Conservation (phyloP, 92 coral and sea anemone species). For the Porites lobata region DNA sequence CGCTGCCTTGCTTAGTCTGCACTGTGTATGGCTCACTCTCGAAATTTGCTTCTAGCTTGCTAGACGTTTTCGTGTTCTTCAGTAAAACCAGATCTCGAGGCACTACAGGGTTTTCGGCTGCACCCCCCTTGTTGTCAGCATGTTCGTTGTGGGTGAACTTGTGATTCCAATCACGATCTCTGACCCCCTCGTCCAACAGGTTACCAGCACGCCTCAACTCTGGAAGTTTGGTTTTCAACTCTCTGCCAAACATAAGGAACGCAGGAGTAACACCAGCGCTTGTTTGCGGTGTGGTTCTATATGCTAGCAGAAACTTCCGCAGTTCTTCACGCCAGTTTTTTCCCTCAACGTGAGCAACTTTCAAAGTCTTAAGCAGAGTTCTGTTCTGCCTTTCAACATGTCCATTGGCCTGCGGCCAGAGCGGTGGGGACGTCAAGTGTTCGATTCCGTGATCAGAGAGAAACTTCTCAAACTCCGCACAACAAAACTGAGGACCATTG, state of each 20-base stretch:
- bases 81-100: conserved; percentile 55
- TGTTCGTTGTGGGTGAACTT: conserved; percentile 37
- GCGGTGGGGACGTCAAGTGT: conserved; percentile 45
- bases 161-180: conserved; percentile 61
- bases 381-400: conserved; percentile 51
- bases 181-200: conserved; percentile 30
- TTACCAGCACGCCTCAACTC: too few relatives aligned
- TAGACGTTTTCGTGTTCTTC: conserved; percentile 58
- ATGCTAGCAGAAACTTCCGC: too few relatives aligned
- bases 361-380: conserved; percentile 31
- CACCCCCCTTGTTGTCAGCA: conserved; percentile 24
- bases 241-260: conserved; percentile 31
- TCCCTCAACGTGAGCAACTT: too few relatives aligned
- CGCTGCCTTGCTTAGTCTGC: conserved; percentile 31
- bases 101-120: conserved; percentile 33
- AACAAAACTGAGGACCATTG: conserved; percentile 40
- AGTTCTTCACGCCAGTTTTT: too few relatives aligned
- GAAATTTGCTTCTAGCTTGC: conserved; percentile 44
- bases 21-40: conserved; percentile 66
- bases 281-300: too few relatives aligned
- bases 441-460: conserved; percentile 36
- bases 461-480: conserved; percentile 43
- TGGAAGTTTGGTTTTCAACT: too few relatives aligned
- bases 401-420: not conserved
- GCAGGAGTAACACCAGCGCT: conserved; percentile 5